Conservation (phyloP, 2,113 vertebrate species). For the Argyrosomus japonicus region DNA sequence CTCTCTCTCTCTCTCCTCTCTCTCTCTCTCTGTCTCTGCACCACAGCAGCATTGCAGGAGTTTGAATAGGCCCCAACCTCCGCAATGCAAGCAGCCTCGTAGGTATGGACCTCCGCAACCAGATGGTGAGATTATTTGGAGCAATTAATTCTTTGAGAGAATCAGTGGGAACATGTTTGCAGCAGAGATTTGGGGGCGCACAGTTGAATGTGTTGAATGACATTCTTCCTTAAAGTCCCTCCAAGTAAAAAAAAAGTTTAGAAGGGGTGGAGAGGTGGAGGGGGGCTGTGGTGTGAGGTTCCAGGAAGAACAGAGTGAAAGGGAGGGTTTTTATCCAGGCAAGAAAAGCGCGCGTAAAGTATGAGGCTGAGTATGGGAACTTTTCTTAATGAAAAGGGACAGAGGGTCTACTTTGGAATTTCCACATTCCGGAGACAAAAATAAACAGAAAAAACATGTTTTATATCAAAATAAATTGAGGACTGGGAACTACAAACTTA, state of each 20-base stretch:
- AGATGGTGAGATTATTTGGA: slow-evolving; percentile 99
- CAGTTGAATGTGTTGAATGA: slow-evolving; percentile 91
- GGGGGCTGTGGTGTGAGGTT: slow-evolving; percentile 54
- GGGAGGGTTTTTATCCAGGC: slow-evolving; percentile 67
- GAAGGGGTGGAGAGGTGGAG: slow-evolving; percentile 35
- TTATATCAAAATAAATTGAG: not conserved
- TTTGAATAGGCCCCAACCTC: slow-evolving; percentile 92
- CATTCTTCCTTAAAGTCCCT: slow-evolving; percentile 84
- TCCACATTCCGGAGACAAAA: slow-evolving; percentile 66
- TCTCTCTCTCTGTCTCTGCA: slow-evolving; percentile 39
- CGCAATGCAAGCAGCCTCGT: slow-evolving; percentile 91
- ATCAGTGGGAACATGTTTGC: slow-evolving; percentile 97
- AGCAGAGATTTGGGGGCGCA: slow-evolving; percentile 88
- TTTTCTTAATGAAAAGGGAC: slow-evolving; percentile 80
- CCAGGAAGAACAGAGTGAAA: slow-evolving; percentile 63
- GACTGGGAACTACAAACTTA: not conserved
- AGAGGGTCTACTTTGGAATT: slow-evolving; percentile 58
- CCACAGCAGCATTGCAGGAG: slow-evolving; percentile 75
- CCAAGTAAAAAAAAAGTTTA: slow-evolving; percentile 73
- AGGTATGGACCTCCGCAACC: slow-evolving; percentile 95
- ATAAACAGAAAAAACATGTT: slow-evolving; percentile 39
- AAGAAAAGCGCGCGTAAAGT: slow-evolving; percentile 74
- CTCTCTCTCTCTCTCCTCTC: slow-evolving; percentile 69
- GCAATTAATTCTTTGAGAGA: slow-evolving; percentile 99
- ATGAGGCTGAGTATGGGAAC: slow-evolving; percentile 80